These are phyloP conservation scores for Percina caprodes DNA, from an alignment of 2,113 vertebrate species.

Conservation along the genomic window DNA sequence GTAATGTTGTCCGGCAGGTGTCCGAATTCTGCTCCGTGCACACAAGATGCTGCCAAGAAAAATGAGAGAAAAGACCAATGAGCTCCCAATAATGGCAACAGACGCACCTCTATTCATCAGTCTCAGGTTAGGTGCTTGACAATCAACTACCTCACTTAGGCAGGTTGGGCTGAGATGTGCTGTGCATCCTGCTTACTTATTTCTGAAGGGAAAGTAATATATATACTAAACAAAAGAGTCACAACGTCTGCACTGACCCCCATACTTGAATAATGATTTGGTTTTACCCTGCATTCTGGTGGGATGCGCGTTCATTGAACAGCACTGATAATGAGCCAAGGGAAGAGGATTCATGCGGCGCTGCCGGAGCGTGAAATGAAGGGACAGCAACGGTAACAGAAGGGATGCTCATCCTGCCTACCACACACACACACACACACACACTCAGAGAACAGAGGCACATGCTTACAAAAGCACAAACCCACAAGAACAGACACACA, in stretches of 20 bases:
- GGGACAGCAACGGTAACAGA: conserved; percentile 79
- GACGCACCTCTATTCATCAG: conserved; percentile 50
- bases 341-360: conserved; percentile 84
- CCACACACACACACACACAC: conserved; percentile 43
- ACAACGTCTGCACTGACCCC: conserved; percentile 74
- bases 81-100: conserved; percentile 66
- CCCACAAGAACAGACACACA: conserved; percentile 46
- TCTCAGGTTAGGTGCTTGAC: conserved; percentile 41
- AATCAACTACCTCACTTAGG: conserved; percentile 38
- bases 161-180: conserved; percentile 36
- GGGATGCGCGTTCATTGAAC: conserved; percentile 74
- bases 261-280: conserved; percentile 82
- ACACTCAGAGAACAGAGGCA: conserved; percentile 28
- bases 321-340: conserved; percentile 85
- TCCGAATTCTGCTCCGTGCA: conserved; percentile 78
- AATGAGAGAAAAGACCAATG: conserved; percentile 54
- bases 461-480: conserved; percentile 36
- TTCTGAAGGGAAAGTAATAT: conserved; percentile 71
- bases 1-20: conserved; percentile 87
- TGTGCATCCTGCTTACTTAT: conserved; percentile 59
- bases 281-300: conserved; percentile 68
- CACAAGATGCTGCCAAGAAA: conserved; percentile 77
- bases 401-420: conserved; percentile 74
- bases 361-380: conserved; percentile 86
- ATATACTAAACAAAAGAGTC: conserved; percentile 71